These are phyloP conservation scores for Drosophila pseudoananassae DNA, from an alignment of 1,140 invertebrate genomes.

Conservation along the genomic window DNA sequence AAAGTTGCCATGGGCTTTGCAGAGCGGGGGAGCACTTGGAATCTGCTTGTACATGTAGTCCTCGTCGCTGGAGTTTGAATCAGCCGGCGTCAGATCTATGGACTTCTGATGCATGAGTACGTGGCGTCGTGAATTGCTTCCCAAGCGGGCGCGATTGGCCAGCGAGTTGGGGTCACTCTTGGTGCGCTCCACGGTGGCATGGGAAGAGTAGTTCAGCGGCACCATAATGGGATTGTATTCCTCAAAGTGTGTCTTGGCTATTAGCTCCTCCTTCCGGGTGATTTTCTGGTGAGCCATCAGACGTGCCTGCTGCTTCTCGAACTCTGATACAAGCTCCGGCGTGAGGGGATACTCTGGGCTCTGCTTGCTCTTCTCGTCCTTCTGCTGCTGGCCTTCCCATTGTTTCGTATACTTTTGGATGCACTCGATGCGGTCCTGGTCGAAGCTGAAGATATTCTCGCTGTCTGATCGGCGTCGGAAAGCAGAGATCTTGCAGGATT, in stretches of 20 bases:
- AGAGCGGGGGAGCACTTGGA: conserved; percentile 88
- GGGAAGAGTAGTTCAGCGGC: conserved; percentile 84
- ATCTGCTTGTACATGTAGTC: conserved; percentile 90
- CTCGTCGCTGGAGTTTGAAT: conserved; percentile 89
- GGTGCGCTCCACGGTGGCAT: conserved; percentile 91
- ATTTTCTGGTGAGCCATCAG: conserved; percentile 84
- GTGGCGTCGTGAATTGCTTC: conserved; percentile 89
- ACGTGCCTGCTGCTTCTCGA: conserved; percentile 86
- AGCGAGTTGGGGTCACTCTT: conserved; percentile 93
- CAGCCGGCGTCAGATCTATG: conserved; percentile 92
- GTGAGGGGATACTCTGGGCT: conserved; percentile 83
- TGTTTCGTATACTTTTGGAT: conserved; percentile 86
- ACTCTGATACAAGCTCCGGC: conserved; percentile 86
- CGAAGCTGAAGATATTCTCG: conserved; percentile 89
- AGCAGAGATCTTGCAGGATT: conserved; percentile 76
- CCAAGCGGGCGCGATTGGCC: conserved; percentile 88
- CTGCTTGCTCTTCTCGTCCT: conserved; percentile 76
- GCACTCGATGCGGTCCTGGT: conserved; percentile 89
- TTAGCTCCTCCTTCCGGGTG: conserved; percentile 86
- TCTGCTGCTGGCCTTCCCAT: conserved; percentile 86
- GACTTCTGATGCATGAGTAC: conserved; percentile 94
- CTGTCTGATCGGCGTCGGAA: conserved; percentile 84
- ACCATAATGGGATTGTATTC: conserved; percentile 86
- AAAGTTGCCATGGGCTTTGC: conserved; percentile 88
- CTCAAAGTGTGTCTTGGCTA: conserved; percentile 87